Evolutionary conservation across 2,888 invertebrate species (phyloP).

Genomic region (Gandaritis pyraliata): DNA sequence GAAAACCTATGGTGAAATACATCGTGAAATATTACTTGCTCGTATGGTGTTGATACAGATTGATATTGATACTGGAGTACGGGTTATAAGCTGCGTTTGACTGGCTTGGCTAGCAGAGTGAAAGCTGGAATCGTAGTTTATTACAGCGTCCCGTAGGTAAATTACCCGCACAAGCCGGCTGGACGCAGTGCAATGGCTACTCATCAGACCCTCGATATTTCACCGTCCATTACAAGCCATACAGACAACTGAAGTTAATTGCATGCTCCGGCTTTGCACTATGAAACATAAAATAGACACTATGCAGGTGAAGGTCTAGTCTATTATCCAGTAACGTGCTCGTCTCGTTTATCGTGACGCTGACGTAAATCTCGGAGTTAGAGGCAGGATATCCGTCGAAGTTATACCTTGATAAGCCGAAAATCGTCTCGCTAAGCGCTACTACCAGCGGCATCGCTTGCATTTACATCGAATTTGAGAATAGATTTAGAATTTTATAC

Average conservation of each 20-base stretch:
- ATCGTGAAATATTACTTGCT: too few species aligned
- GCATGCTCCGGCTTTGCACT: conserved; percentile 69
- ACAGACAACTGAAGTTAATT: conserved; percentile 77
- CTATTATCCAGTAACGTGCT: conserved; percentile 31
- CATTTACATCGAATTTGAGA: conserved; percentile 23
- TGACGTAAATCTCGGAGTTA: conserved; percentile 27
- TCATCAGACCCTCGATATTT: conserved; percentile 75
- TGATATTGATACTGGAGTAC: neutral
- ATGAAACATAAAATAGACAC: conserved; percentile 58
- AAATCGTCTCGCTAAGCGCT: conserved; percentile 19
- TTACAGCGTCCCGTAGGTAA: conserved; percentile 25
- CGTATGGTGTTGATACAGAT: neutral
- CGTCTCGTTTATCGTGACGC: conserved; percentile 37
- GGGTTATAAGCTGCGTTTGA: neutral
- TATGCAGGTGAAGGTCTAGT: conserved; percentile 32
- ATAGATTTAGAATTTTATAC: neutral
- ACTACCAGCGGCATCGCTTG: conserved; percentile 15
- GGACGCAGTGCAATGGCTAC: conserved; percentile 49
- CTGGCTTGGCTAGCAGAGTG: conserved; percentile 2
- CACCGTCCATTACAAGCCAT: conserved; percentile 72
- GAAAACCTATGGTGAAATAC: too few species aligned
- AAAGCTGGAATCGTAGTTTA: conserved; percentile 13
- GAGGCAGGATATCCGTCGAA: conserved; percentile 30
- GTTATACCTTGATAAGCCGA: conserved; percentile 36
- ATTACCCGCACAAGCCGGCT: conserved; percentile 18